Conservation (phyloP, 2,888 invertebrate genomes). For the Aphrophora alni region DNA sequence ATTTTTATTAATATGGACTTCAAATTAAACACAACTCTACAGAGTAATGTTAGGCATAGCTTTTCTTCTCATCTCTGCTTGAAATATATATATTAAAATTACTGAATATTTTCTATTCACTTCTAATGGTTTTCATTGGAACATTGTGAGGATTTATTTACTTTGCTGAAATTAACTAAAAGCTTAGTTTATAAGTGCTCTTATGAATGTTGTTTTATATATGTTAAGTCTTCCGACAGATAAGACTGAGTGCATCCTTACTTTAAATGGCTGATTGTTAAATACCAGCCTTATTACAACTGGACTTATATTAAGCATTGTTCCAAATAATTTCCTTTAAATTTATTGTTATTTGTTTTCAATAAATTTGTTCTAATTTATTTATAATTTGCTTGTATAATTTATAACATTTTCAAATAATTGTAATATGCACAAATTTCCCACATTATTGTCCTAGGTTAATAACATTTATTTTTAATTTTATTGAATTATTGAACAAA, state of each 20-base stretch:
- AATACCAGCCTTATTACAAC: background rate
- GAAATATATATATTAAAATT: no score
- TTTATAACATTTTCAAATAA: background rate
- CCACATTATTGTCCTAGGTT: background rate
- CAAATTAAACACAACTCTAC: no score
- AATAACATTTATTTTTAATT: background rate
- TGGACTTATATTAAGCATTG: background rate
- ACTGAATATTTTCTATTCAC: no score
- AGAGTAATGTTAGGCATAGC: no score
- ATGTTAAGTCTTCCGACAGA: conserved; percentile 28
- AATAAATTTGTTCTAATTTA: background rate
- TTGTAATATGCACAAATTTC: background rate
- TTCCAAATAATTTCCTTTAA: background rate
- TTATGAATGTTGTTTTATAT: conserved; percentile 28
- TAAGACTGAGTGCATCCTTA: conserved; percentile 25
- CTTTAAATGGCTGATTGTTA: background rate
- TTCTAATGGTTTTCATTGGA: no score
- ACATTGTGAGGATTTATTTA: background rate
- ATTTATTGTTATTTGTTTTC: background rate
- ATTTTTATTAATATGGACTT: no score
- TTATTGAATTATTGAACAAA: background rate
- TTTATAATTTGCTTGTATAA: background rate
- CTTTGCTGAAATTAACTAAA: background rate
- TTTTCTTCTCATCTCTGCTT: no score
- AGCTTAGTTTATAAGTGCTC: conserved; percentile 34